These are phyloP conservation scores for Rhodeus uyekii DNA, from an alignment of 2,797 vertebrate species.

Conservation along the genomic window DNA sequence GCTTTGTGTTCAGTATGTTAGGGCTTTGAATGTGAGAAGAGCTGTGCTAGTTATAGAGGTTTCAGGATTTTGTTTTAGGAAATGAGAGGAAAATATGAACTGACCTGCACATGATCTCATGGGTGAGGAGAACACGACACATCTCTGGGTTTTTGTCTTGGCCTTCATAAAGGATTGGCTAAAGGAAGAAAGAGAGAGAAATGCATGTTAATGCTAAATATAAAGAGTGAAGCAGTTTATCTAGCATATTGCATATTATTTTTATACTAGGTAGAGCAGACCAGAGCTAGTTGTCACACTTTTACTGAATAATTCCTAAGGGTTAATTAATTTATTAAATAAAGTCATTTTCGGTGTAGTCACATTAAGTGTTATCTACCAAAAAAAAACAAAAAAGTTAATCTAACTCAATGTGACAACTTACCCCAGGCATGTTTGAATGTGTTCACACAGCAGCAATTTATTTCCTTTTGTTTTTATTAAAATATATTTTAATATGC, in stretches of 20 bases:
- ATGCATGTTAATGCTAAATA: background rate
- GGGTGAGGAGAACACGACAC: conserved; percentile 90
- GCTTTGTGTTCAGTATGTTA: background rate
- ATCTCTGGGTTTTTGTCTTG: conserved; percentile 95
- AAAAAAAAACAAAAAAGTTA: background rate
- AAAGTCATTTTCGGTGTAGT: background rate
- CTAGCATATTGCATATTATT: background rate
- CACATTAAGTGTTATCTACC: background rate
- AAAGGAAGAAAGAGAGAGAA: background rate
- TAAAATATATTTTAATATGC: background rate
- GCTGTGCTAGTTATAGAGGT: background rate
- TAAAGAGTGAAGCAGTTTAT: background rate
- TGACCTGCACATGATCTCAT: conserved; percentile 97
- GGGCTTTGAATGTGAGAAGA: background rate
- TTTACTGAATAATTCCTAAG: background rate
- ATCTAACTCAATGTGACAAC: background rate
- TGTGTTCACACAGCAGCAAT: background rate
- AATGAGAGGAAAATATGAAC: conserved; percentile 37
- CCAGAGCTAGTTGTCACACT: background rate
- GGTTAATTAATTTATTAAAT: background rate
- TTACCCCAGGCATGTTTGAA: background rate
- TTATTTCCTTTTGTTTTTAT: background rate
- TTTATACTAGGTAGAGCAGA: background rate
- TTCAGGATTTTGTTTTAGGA: background rate
- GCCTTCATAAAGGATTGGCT: conserved; percentile 91